These are phyloP conservation scores for Scyliorhinus canicula DNA, from an alignment of 2,797 vertebrate species.

Conservation along the genomic window DNA sequence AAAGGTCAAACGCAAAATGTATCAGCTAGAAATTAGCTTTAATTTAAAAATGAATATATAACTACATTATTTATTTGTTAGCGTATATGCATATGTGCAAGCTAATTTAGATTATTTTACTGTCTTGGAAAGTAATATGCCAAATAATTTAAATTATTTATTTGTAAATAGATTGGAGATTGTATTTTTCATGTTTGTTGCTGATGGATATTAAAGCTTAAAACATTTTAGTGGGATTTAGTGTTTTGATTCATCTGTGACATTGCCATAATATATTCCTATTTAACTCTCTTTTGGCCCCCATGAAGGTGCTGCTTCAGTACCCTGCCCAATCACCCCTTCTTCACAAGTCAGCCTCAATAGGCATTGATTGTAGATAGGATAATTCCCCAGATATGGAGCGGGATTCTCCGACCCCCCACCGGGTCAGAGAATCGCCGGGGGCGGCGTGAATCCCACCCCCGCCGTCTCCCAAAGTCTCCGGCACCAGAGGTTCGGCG, in stretches of 20 bases:
- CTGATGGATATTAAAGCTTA: slow-evolving; percentile 36
- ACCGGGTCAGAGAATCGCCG: too few species aligned
- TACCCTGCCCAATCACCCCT: background rate
- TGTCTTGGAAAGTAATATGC: background rate
- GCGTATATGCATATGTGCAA: background rate
- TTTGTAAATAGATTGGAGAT: slow-evolving; percentile 35
- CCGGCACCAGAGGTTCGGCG: too few species aligned
- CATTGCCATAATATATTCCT: background rate
- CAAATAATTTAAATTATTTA: slow-evolving; percentile 36
- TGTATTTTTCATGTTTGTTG: slow-evolving; percentile 36
- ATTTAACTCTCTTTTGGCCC: background rate
- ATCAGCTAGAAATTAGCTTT: background rate
- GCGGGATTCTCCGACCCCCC: too few species aligned
- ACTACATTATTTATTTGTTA: slow-evolving; percentile 32
- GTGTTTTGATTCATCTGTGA: slow-evolving; percentile 1
- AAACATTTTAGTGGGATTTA: background rate
- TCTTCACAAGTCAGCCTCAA: background rate
- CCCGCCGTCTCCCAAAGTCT: too few species aligned
- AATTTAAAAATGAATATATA: background rate
- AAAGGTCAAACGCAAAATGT: background rate
- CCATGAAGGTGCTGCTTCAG: background rate
- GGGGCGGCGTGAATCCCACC: too few species aligned
- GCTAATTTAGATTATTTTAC: slow-evolving; percentile 32
- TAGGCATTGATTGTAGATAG: background rate
- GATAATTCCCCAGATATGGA: too few species aligned